phyloP scores from a whole-genome alignment of 1,140 invertebrate genomes.

The Cyclargus thomasi region DNA sequence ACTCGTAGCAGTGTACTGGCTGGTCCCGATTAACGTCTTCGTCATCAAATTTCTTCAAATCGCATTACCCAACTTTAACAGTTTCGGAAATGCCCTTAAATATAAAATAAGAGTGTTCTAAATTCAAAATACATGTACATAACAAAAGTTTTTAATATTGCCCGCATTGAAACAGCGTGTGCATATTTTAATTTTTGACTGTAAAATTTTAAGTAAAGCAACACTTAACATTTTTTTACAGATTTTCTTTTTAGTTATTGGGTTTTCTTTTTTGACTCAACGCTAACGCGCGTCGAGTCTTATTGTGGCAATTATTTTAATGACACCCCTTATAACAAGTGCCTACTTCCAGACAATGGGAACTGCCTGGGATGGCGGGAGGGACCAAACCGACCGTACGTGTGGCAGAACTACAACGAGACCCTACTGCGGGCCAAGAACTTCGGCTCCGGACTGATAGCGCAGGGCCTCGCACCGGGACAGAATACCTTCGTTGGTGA shows the following conservation, averaged over 20 bases:
- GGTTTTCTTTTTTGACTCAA: not conserved
- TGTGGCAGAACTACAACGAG: slow-evolving; percentile 96
- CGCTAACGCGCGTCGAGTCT: too few relatives aligned
- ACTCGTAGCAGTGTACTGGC: too few relatives aligned
- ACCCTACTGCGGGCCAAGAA: slow-evolving; percentile 91
- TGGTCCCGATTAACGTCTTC: too few relatives aligned
- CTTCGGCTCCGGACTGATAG: slow-evolving; percentile 92
- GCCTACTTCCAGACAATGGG: slow-evolving; percentile 84
- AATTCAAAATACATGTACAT: not conserved
- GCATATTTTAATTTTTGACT: slow-evolving; percentile 2
- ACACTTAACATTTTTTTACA: too few relatives aligned
- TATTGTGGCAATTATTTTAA: too few relatives aligned
- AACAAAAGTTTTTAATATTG: not conserved
- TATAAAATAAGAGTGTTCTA: not conserved
- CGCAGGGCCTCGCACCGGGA: slow-evolving; percentile 82
- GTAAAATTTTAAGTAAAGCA: too few relatives aligned
- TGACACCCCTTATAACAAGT: not conserved
- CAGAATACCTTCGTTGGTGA: slow-evolving; percentile 86
- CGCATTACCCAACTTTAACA: too few relatives aligned
- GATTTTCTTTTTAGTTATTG: too few relatives aligned
- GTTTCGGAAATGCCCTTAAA: too few relatives aligned
- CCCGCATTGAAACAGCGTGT: slow-evolving; percentile 9
- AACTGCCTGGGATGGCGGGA: slow-evolving; percentile 94
- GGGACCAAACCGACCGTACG: slow-evolving; percentile 85
- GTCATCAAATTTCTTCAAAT: too few relatives aligned